phyloP scores from a whole-genome alignment of 2,113 vertebrate species.

The Prunella fulvescens region DNA sequence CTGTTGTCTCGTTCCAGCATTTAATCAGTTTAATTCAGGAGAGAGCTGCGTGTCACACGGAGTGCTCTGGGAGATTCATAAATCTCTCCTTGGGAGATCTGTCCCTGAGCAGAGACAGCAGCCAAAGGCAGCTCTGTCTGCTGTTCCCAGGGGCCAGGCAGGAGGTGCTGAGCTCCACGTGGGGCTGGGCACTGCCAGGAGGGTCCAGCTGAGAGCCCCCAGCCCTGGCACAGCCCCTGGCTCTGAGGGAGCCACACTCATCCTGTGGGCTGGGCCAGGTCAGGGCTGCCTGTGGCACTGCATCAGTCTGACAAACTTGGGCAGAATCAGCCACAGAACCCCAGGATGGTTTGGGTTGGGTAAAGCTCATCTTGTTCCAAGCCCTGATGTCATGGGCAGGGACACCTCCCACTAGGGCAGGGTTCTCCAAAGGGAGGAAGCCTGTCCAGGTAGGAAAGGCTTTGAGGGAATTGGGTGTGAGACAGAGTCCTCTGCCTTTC shows the following conservation, averaged over 20 bases:
- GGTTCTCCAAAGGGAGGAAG: neutral
- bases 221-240: neutral
- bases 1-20: neutral
- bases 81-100: neutral
- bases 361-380: neutral
- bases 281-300: neutral
- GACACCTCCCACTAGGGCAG: neutral
- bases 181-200: neutral
- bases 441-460: neutral
- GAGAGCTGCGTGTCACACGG: neutral
- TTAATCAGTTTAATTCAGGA: conserved; percentile 36
- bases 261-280: neutral
- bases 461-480: neutral
- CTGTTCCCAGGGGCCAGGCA: neutral
- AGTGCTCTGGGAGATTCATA: neutral
- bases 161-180: accelerated
- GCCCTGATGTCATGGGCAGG: neutral
- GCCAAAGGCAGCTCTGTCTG: neutral
- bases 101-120: neutral
- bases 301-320: neutral
- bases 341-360: neutral
- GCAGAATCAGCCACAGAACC: neutral
- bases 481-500: neutral
- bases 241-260: neutral
- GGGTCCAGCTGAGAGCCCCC: neutral